These are phyloP conservation scores for Plusia festucae DNA, from an alignment of 2,888 invertebrate genomes.

Conservation along the genomic window DNA sequence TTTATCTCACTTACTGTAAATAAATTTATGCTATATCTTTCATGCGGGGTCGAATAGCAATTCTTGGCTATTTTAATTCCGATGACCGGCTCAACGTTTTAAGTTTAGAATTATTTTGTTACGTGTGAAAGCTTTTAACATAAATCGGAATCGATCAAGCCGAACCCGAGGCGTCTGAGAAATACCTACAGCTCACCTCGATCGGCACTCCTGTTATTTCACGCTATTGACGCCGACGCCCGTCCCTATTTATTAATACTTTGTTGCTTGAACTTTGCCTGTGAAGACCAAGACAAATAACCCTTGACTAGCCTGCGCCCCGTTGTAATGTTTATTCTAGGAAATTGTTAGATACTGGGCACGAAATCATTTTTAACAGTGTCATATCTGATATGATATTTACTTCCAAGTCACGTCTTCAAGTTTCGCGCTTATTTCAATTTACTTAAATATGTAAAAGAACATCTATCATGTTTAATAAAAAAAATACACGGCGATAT, in stretches of 20 bases:
- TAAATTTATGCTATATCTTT: conserved; percentile 18
- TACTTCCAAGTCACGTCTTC: conserved; percentile 47
- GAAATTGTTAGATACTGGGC: conserved; percentile 69
- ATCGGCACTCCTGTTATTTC: conserved; percentile 76
- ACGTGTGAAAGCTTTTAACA: conserved; percentile 46
- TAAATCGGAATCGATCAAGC: conserved; percentile 54
- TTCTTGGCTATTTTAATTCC: conserved; percentile 11
- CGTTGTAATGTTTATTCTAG: conserved; percentile 68
- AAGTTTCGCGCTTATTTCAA: conserved; percentile 23
- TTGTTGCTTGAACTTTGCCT: conserved; percentile 74
- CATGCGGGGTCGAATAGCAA: not conserved
- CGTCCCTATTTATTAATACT: conserved; percentile 73
- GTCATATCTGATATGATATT: conserved; percentile 56
- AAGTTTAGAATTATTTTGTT: conserved; percentile 31
- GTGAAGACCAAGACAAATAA: conserved; percentile 73
- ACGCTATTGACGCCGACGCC: conserved; percentile 71
- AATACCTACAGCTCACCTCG: conserved; percentile 52
- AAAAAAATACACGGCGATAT: conserved; percentile 14
- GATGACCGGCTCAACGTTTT: conserved; percentile 17
- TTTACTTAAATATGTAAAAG: conserved; percentile 15
- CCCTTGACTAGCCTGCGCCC: conserved; percentile 65
- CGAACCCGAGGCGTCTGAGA: conserved; percentile 57
- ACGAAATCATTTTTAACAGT: conserved; percentile 66
- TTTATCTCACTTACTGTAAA: conserved; percentile 23
- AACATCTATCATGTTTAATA: conserved; percentile 12